These are phyloP conservation scores for Clusia tigrina DNA, from an alignment of 2,888 invertebrate genomes.

Conservation along the genomic window DNA sequence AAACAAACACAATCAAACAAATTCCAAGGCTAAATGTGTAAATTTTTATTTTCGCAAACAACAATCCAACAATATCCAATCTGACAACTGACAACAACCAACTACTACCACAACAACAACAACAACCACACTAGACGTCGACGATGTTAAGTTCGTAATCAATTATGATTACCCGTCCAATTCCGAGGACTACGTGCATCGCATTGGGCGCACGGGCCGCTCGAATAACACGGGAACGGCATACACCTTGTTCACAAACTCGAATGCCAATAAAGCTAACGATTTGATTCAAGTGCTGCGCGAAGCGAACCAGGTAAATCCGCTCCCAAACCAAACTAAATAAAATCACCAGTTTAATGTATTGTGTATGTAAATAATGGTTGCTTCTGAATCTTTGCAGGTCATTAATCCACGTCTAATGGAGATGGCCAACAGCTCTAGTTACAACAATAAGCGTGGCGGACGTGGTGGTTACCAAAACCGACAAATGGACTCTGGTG, in stretches of 20 bases:
- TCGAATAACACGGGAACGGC: constrained; percentile 93
- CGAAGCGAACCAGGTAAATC: constrained; percentile 85
- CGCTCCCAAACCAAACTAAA: not conserved
- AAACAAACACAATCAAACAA: not conserved
- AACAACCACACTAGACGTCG: constrained; percentile 81
- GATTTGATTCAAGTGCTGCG: constrained; percentile 91
- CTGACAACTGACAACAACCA: constrained; percentile 42
- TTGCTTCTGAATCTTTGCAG: constrained; percentile 37
- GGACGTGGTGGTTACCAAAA: constrained; percentile 50
- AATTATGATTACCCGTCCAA: constrained; percentile 98
- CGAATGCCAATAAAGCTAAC: constrained; percentile 88
- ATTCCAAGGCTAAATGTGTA: constrained; percentile 10
- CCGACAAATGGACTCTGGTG: constrained; percentile 43
- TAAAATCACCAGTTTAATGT: no score
- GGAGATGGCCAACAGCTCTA: constrained; percentile 70
- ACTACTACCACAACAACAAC: not conserved
- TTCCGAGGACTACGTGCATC: constrained; percentile 93
- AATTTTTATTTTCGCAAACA: constrained; percentile 30
- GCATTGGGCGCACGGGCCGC: constrained; percentile 95
- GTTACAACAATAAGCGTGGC: constrained; percentile 52
- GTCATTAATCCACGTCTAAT: constrained; percentile 88
- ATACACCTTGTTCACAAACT: constrained; percentile 93
- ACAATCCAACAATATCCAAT: constrained; percentile 17
- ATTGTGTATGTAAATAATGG: no score
- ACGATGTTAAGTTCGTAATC: constrained; percentile 98